These are phyloP conservation scores for Grallaria varia DNA, from an alignment of 2,113 vertebrate species.

Conservation along the genomic window DNA sequence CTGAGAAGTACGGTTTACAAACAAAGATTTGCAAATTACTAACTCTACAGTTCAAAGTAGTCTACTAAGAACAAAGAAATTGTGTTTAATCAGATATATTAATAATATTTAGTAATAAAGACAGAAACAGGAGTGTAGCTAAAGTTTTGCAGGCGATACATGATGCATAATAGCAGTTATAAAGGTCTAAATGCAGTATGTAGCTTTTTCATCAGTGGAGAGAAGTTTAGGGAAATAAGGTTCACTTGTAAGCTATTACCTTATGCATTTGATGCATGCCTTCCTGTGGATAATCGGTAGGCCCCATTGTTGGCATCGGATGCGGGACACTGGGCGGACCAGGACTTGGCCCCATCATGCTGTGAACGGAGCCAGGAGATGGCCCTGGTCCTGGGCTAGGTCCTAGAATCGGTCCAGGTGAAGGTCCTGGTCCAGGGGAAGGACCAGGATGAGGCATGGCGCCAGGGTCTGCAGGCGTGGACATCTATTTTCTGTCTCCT, in stretches of 20 bases:
- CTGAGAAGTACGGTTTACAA: not conserved
- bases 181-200: not conserved
- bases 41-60: not conserved
- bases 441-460: slow-evolving; percentile 96
- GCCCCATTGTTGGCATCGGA: slow-evolving; percentile 83
- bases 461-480: slow-evolving; percentile 89
- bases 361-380: slow-evolving; percentile 95
- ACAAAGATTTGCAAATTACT: not conserved
- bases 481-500: slow-evolving; percentile 82
- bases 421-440: slow-evolving; percentile 92
- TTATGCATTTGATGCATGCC: slow-evolving; percentile 92
- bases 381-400: slow-evolving; percentile 95
- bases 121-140: not conserved
- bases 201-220: not conserved
- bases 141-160: not conserved
- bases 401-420: slow-evolving; percentile 95
- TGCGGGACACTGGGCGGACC: slow-evolving; percentile 90
- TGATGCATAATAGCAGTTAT: not conserved
- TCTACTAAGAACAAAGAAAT: not conserved
- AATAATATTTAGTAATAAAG: not conserved
- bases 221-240: not conserved
- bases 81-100: not conserved
- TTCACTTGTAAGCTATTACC: slow-evolving; percentile 74
- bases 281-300: slow-evolving; percentile 89
- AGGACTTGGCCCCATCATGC: slow-evolving; percentile 97